These are phyloP conservation scores for Gambelia wislizenii DNA, from an alignment of 2,797 vertebrate genomes.

Conservation along the genomic window DNA sequence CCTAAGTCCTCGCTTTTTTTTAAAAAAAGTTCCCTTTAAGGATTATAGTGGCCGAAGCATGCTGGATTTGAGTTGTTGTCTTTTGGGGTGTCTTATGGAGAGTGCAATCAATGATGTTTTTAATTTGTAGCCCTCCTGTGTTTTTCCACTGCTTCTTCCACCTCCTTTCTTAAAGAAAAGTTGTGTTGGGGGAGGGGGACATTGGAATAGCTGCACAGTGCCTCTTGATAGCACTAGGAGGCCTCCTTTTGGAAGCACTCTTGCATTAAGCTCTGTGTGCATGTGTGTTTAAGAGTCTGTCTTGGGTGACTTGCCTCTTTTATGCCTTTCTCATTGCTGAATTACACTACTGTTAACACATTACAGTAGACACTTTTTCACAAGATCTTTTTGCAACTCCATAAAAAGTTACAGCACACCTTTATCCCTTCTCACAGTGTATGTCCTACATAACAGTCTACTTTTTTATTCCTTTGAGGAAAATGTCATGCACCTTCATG, in stretches of 20 bases:
- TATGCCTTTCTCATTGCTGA: neutral
- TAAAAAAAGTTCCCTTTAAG: neutral
- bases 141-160: no score
- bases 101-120: neutral
- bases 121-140: no score
- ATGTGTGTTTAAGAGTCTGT: no score
- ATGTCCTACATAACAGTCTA: no score
- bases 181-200: no score
- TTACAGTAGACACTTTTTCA: no score
- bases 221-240: no score
- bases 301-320: neutral
- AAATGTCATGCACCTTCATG: neutral
- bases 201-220: no score
- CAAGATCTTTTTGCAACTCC: neutral
- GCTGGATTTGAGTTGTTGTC: neutral
- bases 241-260: no score
- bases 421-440: neutral
- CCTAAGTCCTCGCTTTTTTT: no score
- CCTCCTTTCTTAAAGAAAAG: no score
- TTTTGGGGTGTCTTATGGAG: neutral
- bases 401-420: neutral
- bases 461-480: neutral
- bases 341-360: neutral
- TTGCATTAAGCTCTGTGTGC: no score
- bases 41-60: neutral